These are phyloP conservation scores for Anser brachyrhynchus DNA, from an alignment of 2,113 vertebrate genomes.

Conservation along the genomic window DNA sequence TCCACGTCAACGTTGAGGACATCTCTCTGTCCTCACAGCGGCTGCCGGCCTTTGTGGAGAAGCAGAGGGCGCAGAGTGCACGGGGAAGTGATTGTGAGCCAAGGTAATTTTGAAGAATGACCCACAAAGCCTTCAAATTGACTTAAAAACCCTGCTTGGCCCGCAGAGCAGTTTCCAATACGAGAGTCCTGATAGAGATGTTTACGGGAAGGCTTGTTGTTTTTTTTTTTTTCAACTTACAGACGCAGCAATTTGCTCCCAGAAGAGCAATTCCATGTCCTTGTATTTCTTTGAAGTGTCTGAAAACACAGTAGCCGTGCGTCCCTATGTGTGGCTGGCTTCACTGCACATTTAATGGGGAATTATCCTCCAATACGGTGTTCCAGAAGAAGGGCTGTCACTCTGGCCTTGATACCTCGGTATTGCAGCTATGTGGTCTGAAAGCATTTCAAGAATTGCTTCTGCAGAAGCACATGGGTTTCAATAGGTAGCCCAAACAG, in stretches of 20 bases:
- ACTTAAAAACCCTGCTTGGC: background rate
- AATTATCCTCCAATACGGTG: background rate
- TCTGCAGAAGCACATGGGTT: background rate
- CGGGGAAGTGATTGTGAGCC: background rate
- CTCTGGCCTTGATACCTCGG: background rate
- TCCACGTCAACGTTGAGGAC: background rate
- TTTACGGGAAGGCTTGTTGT: background rate
- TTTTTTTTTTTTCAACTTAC: background rate
- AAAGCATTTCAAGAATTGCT: background rate
- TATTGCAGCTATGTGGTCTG: background rate
- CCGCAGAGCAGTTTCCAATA: accelerated
- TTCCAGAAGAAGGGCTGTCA: background rate
- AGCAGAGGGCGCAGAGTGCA: background rate
- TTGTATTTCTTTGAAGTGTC: background rate
- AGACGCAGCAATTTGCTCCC: background rate
- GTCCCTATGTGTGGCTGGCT: background rate
- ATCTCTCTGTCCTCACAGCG: accelerated
- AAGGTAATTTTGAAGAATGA: background rate
- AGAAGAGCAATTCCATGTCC: background rate
- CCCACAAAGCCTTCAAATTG: background rate
- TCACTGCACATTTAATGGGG: background rate
- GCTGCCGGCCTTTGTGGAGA: background rate
- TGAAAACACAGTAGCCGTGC: background rate
- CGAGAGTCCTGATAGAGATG: background rate
- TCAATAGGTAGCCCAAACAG: background rate